Evolutionary conservation across 2,888 invertebrate species (phyloP).

Genomic region (Xylocampa areola): DNA sequence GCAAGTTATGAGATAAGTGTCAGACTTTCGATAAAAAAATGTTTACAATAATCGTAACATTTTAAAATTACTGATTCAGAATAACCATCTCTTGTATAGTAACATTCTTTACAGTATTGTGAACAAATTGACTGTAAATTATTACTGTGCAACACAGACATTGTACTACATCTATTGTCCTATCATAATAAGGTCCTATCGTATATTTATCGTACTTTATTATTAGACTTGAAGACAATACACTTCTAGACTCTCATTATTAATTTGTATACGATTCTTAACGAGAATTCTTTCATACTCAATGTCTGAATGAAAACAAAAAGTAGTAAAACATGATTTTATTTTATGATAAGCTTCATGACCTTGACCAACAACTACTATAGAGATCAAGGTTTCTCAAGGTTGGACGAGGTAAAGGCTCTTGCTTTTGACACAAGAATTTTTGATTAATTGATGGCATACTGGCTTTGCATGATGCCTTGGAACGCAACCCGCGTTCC

Average conservation of each 20-base stretch:
- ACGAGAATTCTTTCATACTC: conserved; percentile 1
- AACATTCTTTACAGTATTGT: conserved; percentile 12
- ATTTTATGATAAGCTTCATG: conserved; percentile 4
- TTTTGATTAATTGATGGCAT: no score
- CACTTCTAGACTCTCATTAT: conserved; percentile 12
- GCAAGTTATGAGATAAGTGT: no score
- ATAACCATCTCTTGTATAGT: background rate
- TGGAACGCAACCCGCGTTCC: no score
- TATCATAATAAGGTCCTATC: no score
- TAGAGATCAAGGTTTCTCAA: conserved; percentile 37
- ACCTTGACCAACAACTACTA: conserved; percentile 28
- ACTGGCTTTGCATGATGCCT: no score
- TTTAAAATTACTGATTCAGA: background rate
- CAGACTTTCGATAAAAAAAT: no score
- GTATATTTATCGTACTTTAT: conserved; percentile 30
- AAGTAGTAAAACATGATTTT: conserved; percentile 4
- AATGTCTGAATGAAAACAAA: conserved; percentile 5
- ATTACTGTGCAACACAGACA: conserved; percentile 18
- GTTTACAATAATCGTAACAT: no score
- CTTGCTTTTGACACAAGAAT: conserved; percentile 14
- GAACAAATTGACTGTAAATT: conserved; percentile 18
- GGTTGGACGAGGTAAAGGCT: conserved; percentile 32
- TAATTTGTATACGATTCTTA: conserved; percentile 15
- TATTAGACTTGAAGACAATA: conserved; percentile 32
- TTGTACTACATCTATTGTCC: conserved; percentile 32